Conservation (phyloP, 2,113 vertebrate genomes). For the Pampusana beccarii region DNA sequence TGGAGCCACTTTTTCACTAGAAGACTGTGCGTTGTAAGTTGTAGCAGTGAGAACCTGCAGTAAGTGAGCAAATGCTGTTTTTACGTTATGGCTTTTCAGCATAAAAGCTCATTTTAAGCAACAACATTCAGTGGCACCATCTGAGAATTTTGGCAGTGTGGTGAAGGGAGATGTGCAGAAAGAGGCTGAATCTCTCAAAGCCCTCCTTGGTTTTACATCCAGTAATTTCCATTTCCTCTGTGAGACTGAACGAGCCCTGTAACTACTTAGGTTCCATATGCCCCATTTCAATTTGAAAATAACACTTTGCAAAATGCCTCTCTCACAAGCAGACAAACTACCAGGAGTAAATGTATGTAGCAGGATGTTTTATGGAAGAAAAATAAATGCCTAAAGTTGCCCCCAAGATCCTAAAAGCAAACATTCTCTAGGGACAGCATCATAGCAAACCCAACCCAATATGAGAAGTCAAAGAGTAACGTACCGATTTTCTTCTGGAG, state of each 20-base stretch:
- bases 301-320: background rate
- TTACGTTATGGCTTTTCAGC: background rate
- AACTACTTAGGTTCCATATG: background rate
- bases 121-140: background rate
- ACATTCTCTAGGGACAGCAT: background rate
- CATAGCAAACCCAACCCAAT: slow-evolving; percentile 1
- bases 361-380: background rate
- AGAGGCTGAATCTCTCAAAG: background rate
- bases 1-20: background rate
- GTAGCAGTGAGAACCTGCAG: background rate
- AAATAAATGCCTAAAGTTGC: background rate
- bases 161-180: background rate
- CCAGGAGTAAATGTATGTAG: background rate
- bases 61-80: background rate
- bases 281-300: background rate
- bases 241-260: background rate
- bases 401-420: background rate
- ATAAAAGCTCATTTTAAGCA: background rate
- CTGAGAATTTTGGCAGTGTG: background rate
- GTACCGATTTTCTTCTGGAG: background rate
- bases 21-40: background rate
- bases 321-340: background rate
- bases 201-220: background rate
- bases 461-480: background rate
- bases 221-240: background rate